Base-by-base conservation (phyloP, 2,888 invertebrate species). In the Amaurobius ferox region DNA sequence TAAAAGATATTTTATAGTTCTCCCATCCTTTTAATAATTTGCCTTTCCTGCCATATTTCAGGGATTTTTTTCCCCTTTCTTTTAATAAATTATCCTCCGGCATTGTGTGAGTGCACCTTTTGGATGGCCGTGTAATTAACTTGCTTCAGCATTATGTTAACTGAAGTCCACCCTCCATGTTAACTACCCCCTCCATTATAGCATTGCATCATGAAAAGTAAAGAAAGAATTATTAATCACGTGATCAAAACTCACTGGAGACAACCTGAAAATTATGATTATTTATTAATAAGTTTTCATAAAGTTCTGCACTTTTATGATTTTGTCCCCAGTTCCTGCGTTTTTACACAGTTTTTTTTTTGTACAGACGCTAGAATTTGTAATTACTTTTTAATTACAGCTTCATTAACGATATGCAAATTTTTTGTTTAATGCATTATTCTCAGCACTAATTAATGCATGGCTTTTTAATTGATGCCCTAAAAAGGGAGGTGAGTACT, bases 331-430 rank as follows among this genome's bases (percentile, higher is more conserved):
- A 35, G 9, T 9, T 35, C 35, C 35, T 5, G 6, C 9, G 35
- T 35, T 35, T 35, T n/a, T n/a, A n/a, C 35, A 35, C 44, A 2
- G n/a, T 44, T 44, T 44, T 44, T 44, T 44, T 44, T 16, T 35
- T 11, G 11, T 7, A 5, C 9, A 13, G 6, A 11, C 44, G 9
- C 44, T 7, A 2, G n/a, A 16, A 1, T 13, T 23, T 23, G 23
- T 55, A 55, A 55, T 55, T 3, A 23, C 55, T 55, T 55, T 55
- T 55, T 55, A 55, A 55, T 55, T 55, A 55, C 44, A 23, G 55
- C 3, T 55, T 55, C 55, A 55, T 55, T 55, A 55, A 23, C 55
- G 23, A 23, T 23, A 16, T 23, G 23, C 23, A 55, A 23, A 6
- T 55, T 55, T n/a, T 23, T 55, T 16, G 11, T 11, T 55, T 23